phyloP scores from a whole-genome alignment of 2,113 vertebrate genomes.

The Pogonocichla stellata region DNA sequence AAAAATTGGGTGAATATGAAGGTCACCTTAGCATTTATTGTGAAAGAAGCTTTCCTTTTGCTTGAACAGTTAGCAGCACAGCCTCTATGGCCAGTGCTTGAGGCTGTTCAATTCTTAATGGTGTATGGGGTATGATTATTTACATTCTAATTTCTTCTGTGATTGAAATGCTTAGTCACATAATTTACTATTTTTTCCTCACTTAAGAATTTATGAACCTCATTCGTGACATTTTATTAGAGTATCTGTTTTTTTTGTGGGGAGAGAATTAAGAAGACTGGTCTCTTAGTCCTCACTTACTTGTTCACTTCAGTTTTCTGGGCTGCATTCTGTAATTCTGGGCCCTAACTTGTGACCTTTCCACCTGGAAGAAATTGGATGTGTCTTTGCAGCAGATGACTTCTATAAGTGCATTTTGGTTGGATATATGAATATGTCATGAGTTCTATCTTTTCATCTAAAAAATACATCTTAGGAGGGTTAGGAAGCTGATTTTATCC shows the following conservation, averaged over 20 bases:
- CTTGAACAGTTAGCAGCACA: neutral
- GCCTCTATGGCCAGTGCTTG: neutral
- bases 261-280: neutral
- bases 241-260: rapidly evolving
- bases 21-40: neutral
- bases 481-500: neutral
- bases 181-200: neutral
- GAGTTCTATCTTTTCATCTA: neutral
- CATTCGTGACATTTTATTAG: neutral
- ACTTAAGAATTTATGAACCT: neutral
- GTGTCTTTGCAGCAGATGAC: neutral
- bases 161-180: neutral
- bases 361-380: neutral
- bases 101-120: neutral
- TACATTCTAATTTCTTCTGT: neutral
- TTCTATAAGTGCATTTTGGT: neutral
- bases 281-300: neutral
- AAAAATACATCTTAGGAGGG: rapidly evolving
- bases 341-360: neutral
- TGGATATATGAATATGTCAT: neutral
- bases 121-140: neutral
- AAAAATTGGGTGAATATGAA: neutral
- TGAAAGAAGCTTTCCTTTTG: neutral
- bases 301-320: neutral
- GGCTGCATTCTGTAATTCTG: neutral